A percentile compares a stretch with the other conserved stretches of the same genome.
phyloP scores from a whole-genome alignment of 2,113 vertebrate genomes.

The Diphyllodes magnificus region DNA sequence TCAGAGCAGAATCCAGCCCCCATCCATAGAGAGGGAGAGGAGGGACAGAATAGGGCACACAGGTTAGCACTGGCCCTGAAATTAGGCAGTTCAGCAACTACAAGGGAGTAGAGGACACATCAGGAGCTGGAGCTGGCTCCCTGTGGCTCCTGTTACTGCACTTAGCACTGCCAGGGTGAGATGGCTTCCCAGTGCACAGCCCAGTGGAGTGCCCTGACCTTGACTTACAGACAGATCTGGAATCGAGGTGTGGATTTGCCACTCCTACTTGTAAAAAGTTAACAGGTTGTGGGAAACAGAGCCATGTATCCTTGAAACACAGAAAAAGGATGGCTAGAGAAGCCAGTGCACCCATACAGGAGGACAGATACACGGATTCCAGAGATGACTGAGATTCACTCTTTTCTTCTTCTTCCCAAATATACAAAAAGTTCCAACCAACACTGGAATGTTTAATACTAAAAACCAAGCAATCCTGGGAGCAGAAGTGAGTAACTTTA shows the following conservation, averaged over 20 bases:
- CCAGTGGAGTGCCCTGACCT: not conserved
- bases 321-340: not conserved
- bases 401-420: not conserved
- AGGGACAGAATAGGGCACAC: not conserved
- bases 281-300: not conserved
- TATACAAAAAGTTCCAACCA: not conserved
- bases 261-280: not conserved
- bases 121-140: not conserved
- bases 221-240: not conserved
- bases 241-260: not conserved
- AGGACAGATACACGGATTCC: not conserved
- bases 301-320: not conserved
- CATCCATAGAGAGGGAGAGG: rapidly evolving
- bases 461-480: not conserved
- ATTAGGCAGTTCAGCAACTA: not conserved
- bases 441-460: not conserved
- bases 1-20: not conserved
- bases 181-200: not conserved
- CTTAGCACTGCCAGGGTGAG: not conserved
- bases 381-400: not conserved
- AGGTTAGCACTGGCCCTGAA: not conserved
- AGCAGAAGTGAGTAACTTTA: not conserved
- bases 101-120: not conserved
- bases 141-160: not conserved
- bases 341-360: not conserved